Conservation (phyloP, 2,113 vertebrate genomes). For the Galemys pyrenaicus region DNA sequence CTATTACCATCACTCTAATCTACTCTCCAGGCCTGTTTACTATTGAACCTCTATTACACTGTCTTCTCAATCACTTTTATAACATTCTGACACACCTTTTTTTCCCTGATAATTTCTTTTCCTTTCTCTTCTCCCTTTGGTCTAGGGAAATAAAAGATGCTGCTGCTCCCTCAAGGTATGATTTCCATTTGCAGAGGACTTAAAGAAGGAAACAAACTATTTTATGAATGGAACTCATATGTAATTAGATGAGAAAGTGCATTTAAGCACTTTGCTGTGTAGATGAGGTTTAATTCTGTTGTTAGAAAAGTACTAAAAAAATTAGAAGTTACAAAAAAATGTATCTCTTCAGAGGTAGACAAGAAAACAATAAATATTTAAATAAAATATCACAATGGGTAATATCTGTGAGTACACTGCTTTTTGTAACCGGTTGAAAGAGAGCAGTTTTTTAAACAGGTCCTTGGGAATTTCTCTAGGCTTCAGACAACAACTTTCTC, state of each 20-base stretch:
- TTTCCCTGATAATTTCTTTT: conserved; percentile 63
- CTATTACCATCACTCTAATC: not conserved
- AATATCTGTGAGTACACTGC: conserved; percentile 25
- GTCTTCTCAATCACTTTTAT: not conserved
- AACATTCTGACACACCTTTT: not conserved
- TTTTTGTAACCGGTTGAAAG: conserved; percentile 48
- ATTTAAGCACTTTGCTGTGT: conserved; percentile 61
- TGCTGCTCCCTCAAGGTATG: conserved; percentile 67
- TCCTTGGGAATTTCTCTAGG: conserved; percentile 54
- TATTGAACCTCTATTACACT: not conserved
- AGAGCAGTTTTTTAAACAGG: conserved; percentile 50
- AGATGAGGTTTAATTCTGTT: not conserved
- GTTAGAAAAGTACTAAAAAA: not conserved
- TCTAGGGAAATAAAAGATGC: conserved; percentile 14
- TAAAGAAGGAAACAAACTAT: conserved; percentile 44
- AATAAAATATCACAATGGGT: not conserved
- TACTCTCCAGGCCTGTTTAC: not conserved
- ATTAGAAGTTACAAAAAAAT: not conserved
- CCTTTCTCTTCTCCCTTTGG: conserved; percentile 17
- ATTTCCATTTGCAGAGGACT: conserved; percentile 39
- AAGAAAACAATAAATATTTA: conserved; percentile 45
- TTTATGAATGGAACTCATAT: conserved; percentile 68
- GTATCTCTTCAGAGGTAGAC: conserved; percentile 42
- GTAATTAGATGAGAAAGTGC: conserved; percentile 63
- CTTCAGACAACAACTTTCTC: conserved; percentile 61